These are phyloP conservation scores for Venustaconcha ellipsiformis DNA, from an alignment of 1,140 invertebrate species.

Conservation along the genomic window DNA sequence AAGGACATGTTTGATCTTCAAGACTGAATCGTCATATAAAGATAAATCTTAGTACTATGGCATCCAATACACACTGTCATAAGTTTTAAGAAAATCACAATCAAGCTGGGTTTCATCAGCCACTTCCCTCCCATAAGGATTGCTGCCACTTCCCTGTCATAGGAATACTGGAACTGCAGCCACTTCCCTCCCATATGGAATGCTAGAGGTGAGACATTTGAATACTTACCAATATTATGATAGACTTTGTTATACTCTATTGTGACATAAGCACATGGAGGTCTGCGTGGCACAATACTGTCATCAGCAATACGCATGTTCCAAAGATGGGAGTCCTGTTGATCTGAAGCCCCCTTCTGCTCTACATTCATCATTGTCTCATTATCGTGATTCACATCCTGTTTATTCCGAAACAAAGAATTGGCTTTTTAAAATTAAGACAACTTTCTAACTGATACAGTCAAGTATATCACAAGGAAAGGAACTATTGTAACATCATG, in stretches of 20 bases:
- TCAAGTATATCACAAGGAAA: too few species aligned
- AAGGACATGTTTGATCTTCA: background rate
- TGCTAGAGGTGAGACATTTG: background rate
- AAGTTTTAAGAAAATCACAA: too few species aligned
- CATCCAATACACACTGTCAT: background rate
- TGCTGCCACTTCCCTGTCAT: background rate
- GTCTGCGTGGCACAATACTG: conserved; percentile 8
- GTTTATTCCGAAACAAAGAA: too few species aligned
- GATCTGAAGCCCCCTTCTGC: conserved; percentile 33
- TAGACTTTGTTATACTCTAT: conserved; percentile 60
- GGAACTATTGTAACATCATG: too few species aligned
- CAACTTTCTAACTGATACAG: too few species aligned
- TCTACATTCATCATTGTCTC: conserved; percentile 29
- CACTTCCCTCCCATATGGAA: background rate
- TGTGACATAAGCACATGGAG: conserved; percentile 36
- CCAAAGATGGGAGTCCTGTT: conserved; percentile 31
- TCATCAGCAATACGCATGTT: conserved; percentile 27
- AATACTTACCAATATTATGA: conserved; percentile 47
- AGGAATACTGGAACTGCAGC: background rate
- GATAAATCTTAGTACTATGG: background rate
- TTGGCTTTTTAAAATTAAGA: too few species aligned
- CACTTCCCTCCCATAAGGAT: background rate
- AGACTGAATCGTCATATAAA: background rate
- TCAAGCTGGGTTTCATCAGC: too few species aligned
- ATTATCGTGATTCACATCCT: conserved; percentile 16